phyloP scores from a whole-genome alignment of 2,797 vertebrate genomes.

The Eidolon dupreanum region DNA sequence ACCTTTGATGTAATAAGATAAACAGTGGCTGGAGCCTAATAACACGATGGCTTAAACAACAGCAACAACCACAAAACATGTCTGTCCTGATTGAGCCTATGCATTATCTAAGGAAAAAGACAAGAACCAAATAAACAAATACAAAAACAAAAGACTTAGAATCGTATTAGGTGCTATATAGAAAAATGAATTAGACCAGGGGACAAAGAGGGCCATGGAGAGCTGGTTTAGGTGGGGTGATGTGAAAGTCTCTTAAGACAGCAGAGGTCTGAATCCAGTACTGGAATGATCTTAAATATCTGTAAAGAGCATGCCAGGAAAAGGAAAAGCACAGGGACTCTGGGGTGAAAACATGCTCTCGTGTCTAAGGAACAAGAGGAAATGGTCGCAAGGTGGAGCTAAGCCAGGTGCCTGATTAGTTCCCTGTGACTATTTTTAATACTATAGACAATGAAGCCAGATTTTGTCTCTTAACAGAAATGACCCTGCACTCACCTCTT shows the following conservation, averaged over 20 bases:
- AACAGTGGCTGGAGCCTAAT: neutral
- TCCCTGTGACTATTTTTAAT: neutral
- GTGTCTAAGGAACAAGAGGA: neutral
- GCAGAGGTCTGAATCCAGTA: neutral
- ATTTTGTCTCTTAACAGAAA: neutral
- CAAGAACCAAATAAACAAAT: neutral
- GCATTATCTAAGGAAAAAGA: neutral
- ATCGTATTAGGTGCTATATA: neutral
- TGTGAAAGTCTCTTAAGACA: neutral
- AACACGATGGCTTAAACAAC: neutral
- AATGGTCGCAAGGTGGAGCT: neutral
- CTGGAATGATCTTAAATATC: neutral
- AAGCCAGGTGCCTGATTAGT: neutral
- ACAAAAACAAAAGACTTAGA: neutral
- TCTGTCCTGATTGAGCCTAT: neutral
- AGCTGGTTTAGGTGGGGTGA: neutral
- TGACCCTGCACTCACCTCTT: neutral
- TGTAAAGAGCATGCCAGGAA: neutral
- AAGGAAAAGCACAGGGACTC: neutral
- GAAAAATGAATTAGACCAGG: neutral
- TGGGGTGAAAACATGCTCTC: neutral
- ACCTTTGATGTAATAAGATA: neutral
- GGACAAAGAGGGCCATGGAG: neutral
- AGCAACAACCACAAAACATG: neutral
- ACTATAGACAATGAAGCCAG: neutral